phyloP scores from a whole-genome alignment of 2,113 vertebrate species.

The Hyperopisus bebe region DNA sequence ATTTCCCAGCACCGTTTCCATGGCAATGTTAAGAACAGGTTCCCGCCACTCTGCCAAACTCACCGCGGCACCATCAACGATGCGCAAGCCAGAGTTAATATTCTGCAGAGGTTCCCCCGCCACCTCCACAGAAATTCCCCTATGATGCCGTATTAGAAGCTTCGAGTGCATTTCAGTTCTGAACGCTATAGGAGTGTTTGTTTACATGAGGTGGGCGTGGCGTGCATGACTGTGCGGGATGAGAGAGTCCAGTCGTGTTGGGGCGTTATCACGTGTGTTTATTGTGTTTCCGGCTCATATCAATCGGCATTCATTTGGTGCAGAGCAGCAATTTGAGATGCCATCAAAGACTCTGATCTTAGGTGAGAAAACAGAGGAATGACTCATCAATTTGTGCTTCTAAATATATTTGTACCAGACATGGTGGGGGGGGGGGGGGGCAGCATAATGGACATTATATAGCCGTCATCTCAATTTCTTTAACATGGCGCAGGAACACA shows the following conservation, averaged over 20 bases:
- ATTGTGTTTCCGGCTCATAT: not conserved
- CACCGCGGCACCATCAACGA: conserved; percentile 5
- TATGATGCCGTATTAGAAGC: not conserved
- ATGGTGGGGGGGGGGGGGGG: no score
- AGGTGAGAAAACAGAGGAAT: not conserved
- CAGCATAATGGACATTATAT: not conserved
- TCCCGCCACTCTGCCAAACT: conserved; percentile 7
- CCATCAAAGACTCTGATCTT: not conserved
- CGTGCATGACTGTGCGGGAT: not conserved
- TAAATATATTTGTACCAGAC: not conserved
- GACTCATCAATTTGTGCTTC: not conserved
- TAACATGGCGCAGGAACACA: not conserved
- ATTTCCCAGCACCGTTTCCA: conserved; percentile 34
- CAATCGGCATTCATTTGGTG: not conserved
- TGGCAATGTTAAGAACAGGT: conserved; percentile 38
- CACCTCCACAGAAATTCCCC: not conserved
- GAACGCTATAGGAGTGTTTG: not conserved
- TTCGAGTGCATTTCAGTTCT: not conserved
- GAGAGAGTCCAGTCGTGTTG: not conserved
- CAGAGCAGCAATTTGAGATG: not conserved
- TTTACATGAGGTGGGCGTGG: not conserved
- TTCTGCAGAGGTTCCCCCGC: conserved; percentile 8
- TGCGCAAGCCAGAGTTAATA: conserved; percentile 17
- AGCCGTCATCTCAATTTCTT: not conserved
- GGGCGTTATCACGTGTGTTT: not conserved